Conservation (phyloP, 2,888 invertebrate genomes). For the Chorisops tibialis region DNA sequence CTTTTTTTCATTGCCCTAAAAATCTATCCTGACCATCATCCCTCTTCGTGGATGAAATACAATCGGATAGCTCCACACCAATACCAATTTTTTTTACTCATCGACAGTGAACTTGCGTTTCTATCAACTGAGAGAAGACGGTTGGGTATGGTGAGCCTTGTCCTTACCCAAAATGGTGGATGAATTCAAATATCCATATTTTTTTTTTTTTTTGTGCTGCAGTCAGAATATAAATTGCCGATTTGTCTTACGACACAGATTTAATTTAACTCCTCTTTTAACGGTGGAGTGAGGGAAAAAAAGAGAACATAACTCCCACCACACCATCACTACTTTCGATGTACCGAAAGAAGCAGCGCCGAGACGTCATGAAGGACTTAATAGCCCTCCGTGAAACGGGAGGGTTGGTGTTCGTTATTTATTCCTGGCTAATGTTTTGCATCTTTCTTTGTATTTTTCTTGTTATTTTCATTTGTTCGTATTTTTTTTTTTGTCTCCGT, state of each 20-base stretch:
- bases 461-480: constrained; percentile 8
- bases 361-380: constrained; percentile 20
- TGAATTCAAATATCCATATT: constrained; percentile 33
- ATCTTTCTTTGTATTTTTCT: constrained; percentile 8
- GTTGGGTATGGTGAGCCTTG: background rate
- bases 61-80: constrained; percentile 7
- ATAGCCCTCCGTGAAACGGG: background rate
- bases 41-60: background rate
- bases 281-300: background rate
- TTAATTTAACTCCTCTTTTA: constrained; percentile 24
- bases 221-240: constrained; percentile 35
- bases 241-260: constrained; percentile 33
- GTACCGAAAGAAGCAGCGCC: background rate
- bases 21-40: background rate
- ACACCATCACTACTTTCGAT: background rate
- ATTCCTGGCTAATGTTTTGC: constrained; percentile 8
- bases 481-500: too few relatives aligned
- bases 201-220: constrained; percentile 27
- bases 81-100: constrained; percentile 7
- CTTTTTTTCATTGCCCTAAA: constrained; percentile 14
- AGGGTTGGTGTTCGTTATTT: constrained; percentile 8
- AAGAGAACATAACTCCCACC: background rate
- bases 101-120: background rate
- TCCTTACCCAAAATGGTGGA: constrained; percentile 23
- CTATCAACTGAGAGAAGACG: background rate